Percentiles rank a stretch among this genome's conserved stretches.
Evolutionary conservation across 2,113 vertebrate genomes (phyloP).

Genomic region (Gambusia affinis): DNA sequence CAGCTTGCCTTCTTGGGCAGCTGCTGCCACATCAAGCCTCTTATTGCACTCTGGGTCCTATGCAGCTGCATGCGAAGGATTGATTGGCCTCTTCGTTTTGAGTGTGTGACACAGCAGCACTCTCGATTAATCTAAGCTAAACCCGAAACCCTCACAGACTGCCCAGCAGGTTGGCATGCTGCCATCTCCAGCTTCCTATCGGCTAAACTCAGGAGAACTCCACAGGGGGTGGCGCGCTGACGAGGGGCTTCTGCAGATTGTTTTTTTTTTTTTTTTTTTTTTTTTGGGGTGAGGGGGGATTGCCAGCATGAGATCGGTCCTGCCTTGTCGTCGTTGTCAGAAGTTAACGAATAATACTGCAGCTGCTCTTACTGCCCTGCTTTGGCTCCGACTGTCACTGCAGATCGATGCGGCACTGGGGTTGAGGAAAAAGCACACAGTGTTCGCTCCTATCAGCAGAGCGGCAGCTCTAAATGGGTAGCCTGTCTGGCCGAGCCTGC

Average conservation of each 20-base stretch:
- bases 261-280: too few species aligned
- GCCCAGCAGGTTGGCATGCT: constrained; percentile 11
- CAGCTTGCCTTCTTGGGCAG: not conserved
- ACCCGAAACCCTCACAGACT: constrained; percentile 29
- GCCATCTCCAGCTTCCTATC: constrained; percentile 20
- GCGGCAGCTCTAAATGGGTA: constrained; percentile 48
- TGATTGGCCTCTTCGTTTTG: constrained; percentile 23
- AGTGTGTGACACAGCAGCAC: constrained; percentile 21
- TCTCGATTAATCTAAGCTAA: constrained; percentile 33
- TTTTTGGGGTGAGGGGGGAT: not conserved
- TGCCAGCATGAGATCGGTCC: constrained; percentile 7
- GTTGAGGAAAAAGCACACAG: constrained; percentile 39
- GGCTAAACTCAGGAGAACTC: constrained; percentile 17
- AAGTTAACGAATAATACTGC: constrained; percentile 20
- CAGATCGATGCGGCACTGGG: constrained; percentile 46
- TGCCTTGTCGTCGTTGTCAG: constrained; percentile 27
- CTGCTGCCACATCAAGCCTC: constrained; percentile 5
- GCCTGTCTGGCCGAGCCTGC: constrained; percentile 34
- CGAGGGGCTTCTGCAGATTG: not conserved
- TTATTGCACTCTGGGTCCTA: constrained; percentile 24
- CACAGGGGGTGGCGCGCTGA: constrained; percentile 10
- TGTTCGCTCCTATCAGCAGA: constrained; percentile 41
- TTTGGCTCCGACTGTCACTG: constrained; percentile 36
- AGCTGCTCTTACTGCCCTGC: constrained; percentile 23
- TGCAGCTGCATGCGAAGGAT: not conserved